phyloP scores from a whole-genome alignment of 2,113 vertebrate genomes.

The Amblyornis subalaris region DNA sequence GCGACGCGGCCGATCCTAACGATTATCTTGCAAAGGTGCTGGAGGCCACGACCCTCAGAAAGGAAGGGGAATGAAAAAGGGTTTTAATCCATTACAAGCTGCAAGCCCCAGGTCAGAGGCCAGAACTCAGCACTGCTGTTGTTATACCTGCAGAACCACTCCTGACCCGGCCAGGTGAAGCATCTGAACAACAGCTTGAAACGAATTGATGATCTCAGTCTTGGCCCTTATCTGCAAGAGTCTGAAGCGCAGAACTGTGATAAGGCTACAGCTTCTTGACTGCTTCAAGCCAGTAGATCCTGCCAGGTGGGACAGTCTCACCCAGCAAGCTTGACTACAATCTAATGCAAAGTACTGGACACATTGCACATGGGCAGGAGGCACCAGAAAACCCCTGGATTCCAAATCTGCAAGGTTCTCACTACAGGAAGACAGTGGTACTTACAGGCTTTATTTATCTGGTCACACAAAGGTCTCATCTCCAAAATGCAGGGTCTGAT shows the following conservation, averaged over 20 bases:
- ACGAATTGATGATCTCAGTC: not conserved
- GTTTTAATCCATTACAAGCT: not conserved
- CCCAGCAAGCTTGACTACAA: not conserved
- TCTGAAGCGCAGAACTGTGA: not conserved
- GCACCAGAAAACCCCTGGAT: not conserved
- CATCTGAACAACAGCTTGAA: not conserved
- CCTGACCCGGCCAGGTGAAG: not conserved
- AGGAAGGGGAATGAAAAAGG: not conserved
- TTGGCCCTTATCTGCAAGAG: not conserved
- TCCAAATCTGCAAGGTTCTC: not conserved
- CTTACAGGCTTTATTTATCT: not conserved
- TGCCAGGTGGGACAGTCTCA: not conserved
- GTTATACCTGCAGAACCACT: slow-evolving; percentile 10
- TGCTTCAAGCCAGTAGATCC: not conserved
- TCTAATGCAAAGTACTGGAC: not conserved
- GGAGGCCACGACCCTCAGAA: not conserved
- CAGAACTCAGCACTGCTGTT: not conserved
- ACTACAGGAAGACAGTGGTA: not conserved
- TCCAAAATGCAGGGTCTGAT: not conserved
- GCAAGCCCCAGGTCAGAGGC: not conserved
- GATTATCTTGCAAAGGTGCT: not conserved
- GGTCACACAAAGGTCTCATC: not conserved
- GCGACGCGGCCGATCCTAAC: rapidly evolving
- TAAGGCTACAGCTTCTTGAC: not conserved
- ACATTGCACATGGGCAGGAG: rapidly evolving